These are phyloP conservation scores for Cryptoblepharus egeriae DNA, from an alignment of 2,797 vertebrate genomes.

Conservation along the genomic window DNA sequence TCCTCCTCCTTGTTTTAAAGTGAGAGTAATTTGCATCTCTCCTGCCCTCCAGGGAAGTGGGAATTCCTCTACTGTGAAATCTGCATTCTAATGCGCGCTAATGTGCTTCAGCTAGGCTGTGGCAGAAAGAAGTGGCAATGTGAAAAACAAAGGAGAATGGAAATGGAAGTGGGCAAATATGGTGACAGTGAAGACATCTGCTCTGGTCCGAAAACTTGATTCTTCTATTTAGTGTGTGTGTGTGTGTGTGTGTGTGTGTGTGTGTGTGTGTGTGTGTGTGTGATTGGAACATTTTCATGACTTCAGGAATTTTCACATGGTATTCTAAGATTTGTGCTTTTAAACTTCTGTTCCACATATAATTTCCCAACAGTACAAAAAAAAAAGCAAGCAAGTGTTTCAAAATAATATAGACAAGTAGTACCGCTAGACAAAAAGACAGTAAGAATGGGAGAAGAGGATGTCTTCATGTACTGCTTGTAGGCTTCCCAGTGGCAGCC, in stretches of 20 bases:
- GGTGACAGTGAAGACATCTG: neutral
- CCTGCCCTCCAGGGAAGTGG: neutral
- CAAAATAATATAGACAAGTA: neutral
- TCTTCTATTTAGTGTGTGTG: neutral
- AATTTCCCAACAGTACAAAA: neutral
- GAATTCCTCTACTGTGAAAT: conserved; percentile 25
- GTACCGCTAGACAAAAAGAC: neutral
- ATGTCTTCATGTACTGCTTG: neutral
- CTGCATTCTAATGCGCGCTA: conserved; percentile 10
- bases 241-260: neutral
- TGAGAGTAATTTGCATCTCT: neutral
- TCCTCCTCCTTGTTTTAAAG: conserved; percentile 17
- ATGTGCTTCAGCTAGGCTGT: neutral
- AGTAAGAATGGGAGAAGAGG: neutral
- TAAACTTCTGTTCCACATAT: neutral
- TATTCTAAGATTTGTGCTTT: conserved; percentile 4
- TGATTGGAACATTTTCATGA: neutral
- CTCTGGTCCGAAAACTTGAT: neutral
- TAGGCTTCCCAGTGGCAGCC: neutral
- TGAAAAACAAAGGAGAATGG: neutral
- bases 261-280: neutral
- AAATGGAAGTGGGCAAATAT: neutral
- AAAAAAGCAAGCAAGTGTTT: neutral
- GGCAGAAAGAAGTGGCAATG: conserved; percentile 34
- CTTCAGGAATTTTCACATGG: neutral